These are phyloP conservation scores for Melanchra persicariae DNA, from an alignment of 2,888 invertebrate genomes.

Conservation along the genomic window DNA sequence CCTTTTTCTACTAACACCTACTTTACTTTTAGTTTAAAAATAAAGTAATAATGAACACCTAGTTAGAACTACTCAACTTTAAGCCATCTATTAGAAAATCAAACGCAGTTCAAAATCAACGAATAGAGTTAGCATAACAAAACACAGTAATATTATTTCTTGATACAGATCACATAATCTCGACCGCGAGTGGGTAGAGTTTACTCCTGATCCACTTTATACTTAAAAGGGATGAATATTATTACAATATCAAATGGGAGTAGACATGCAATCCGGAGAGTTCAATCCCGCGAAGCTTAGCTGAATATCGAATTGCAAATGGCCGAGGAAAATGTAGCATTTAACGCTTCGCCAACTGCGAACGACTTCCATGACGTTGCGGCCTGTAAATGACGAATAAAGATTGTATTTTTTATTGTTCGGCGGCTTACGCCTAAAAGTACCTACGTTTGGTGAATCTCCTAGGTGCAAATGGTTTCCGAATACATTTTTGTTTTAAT, in stretches of 20 bases:
- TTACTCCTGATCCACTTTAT: slow-evolving; percentile 73
- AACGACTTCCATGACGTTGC: slow-evolving; percentile 79
- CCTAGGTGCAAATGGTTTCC: neutral
- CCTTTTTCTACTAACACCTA: neutral
- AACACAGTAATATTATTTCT: slow-evolving; percentile 53
- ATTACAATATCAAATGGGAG: slow-evolving; percentile 82
- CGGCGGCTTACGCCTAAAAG: neutral
- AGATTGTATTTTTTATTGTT: neutral
- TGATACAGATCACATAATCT: slow-evolving; percentile 58
- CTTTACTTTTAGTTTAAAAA: too few relatives aligned
- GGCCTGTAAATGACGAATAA: slow-evolving; percentile 72
- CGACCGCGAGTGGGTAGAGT: slow-evolving; percentile 50
- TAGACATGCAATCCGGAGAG: slow-evolving; percentile 82
- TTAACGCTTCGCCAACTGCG: slow-evolving; percentile 88
- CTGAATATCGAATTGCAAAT: slow-evolving; percentile 89
- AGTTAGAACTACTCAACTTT: neutral
- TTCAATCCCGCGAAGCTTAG: slow-evolving; percentile 86
- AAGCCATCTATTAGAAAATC: slow-evolving; percentile 1
- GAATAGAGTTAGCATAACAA: slow-evolving; percentile 21
- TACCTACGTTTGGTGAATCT: too few relatives aligned
- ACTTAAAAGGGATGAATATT: slow-evolving; percentile 83
- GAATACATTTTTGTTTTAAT: neutral
- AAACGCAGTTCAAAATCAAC: slow-evolving; percentile 28
- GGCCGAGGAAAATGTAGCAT: slow-evolving; percentile 88
- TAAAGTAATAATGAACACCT: too few relatives aligned